phyloP scores from a whole-genome alignment of 1,140 invertebrate species.

The Zaprionus capensis region DNA sequence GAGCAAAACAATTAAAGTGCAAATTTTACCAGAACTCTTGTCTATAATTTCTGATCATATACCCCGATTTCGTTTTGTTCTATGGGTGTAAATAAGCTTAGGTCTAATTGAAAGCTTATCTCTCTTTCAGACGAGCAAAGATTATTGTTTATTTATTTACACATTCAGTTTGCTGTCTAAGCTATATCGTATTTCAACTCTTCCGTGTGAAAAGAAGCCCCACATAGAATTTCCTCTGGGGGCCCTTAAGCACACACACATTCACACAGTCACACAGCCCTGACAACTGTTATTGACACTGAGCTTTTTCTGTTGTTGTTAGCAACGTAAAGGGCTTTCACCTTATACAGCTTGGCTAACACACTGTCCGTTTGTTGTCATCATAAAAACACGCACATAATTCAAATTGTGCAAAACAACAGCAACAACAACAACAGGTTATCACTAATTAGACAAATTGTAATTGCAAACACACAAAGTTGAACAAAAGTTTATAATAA shows the following conservation, averaged over 20 bases:
- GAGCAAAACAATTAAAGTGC: conserved; percentile 5
- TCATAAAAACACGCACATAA: conserved; percentile 37
- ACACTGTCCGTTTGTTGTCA: conserved; percentile 41
- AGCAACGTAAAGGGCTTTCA: conserved; percentile 67
- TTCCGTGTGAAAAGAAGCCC: conserved; percentile 66
- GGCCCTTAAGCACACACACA: conserved; percentile 39
- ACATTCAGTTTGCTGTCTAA: conserved; percentile 23
- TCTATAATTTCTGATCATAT: neutral
- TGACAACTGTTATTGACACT: conserved; percentile 72
- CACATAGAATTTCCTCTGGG: conserved; percentile 38
- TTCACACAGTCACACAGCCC: conserved; percentile 9
- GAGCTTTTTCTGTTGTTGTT: conserved; percentile 32
- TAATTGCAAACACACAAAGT: conserved; percentile 56
- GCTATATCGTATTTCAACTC: conserved; percentile 52
- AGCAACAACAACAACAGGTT: conserved; percentile 48
- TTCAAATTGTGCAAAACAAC: conserved; percentile 42
- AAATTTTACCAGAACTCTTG: neutral
- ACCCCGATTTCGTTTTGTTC: neutral
- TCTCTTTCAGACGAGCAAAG: conserved; percentile 5
- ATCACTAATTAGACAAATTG: conserved; percentile 63
- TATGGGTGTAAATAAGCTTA: conserved; percentile 5
- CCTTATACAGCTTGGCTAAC: conserved; percentile 41
- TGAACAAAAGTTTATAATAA: conserved; percentile 13
- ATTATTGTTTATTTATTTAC: conserved; percentile 54
- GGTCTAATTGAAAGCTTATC: conserved; percentile 7